phyloP scores from a whole-genome alignment of 2,113 vertebrate genomes.

The Cynocephalus volans region DNA sequence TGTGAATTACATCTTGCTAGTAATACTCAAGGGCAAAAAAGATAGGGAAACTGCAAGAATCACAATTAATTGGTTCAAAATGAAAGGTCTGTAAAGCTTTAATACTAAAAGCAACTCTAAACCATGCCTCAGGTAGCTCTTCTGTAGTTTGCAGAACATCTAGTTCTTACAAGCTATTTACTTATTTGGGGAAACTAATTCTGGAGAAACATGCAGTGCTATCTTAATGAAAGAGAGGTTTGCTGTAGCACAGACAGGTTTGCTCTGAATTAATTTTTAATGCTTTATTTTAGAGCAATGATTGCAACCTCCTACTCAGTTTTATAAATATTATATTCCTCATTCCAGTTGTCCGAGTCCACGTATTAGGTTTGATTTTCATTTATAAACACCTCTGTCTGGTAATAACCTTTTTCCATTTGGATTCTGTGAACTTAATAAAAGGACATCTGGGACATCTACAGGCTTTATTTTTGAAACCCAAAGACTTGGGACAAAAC shows the following conservation, averaged over 20 bases:
- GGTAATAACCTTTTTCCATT: conserved; percentile 79
- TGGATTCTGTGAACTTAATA: conserved; percentile 70
- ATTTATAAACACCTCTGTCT: conserved; percentile 79
- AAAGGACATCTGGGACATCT: conserved; percentile 68
- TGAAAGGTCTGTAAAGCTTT: conserved; percentile 54
- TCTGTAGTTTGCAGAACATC: neutral
- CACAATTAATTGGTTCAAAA: conserved; percentile 73
- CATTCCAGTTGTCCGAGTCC: conserved; percentile 75
- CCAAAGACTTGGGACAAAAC: conserved; percentile 40
- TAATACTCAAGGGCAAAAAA: conserved; percentile 59
- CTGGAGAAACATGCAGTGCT: conserved; percentile 47
- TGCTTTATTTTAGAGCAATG: conserved; percentile 83
- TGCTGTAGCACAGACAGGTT: conserved; percentile 77
- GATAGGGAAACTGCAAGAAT: conserved; percentile 48
- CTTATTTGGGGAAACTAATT: conserved; percentile 80
- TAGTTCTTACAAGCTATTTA: conserved; percentile 71
- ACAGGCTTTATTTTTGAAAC: conserved; percentile 57
- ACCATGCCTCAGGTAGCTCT: conserved; percentile 10
- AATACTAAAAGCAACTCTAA: conserved; percentile 31
- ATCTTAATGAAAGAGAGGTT: conserved; percentile 75
- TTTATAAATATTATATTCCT: conserved; percentile 85
- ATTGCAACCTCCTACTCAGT: conserved; percentile 75
- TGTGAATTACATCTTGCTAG: conserved; percentile 66
- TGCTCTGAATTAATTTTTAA: conserved; percentile 84
- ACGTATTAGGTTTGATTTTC: conserved; percentile 75